These are phyloP conservation scores for Castor canadensis DNA, from an alignment of 2,113 vertebrate species.

Conservation along the genomic window DNA sequence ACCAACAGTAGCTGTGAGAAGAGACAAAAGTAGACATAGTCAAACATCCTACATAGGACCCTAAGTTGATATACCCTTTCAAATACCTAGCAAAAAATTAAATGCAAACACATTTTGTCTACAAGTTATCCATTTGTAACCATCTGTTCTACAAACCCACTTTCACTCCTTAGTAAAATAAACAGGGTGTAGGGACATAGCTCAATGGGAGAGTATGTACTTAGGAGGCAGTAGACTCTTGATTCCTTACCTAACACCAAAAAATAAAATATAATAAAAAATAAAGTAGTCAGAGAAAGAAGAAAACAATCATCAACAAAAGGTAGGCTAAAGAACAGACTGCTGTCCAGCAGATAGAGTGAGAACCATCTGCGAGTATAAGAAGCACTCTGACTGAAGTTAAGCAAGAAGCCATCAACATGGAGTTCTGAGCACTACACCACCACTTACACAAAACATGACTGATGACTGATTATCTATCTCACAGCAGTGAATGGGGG, in stretches of 20 bases:
- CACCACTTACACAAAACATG: background rate
- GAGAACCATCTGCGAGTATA: background rate
- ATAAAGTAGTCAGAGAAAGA: background rate
- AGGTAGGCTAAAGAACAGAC: background rate
- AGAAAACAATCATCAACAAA: background rate
- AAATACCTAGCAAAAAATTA: background rate
- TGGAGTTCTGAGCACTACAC: background rate
- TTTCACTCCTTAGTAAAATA: background rate
- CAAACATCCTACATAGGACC: background rate
- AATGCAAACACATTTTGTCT: background rate
- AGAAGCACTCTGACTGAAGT: background rate
- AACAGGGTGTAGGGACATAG: background rate
- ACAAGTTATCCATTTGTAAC: background rate
- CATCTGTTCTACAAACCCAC: background rate
- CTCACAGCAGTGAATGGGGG: background rate
- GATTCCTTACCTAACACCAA: background rate
- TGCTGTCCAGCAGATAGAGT: background rate
- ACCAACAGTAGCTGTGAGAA: accelerated
- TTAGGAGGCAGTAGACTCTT: background rate
- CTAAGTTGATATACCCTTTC: background rate
- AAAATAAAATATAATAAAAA: background rate
- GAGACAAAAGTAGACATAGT: background rate
- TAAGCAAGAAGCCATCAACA: background rate
- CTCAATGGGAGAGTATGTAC: too few species aligned
- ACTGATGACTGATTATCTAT: background rate